Evolutionary conservation across 1,140 invertebrate species (phyloP), one percentile per base, ranked within the genome.

Genomic region (Phenacoccus solenopsis): DNA sequence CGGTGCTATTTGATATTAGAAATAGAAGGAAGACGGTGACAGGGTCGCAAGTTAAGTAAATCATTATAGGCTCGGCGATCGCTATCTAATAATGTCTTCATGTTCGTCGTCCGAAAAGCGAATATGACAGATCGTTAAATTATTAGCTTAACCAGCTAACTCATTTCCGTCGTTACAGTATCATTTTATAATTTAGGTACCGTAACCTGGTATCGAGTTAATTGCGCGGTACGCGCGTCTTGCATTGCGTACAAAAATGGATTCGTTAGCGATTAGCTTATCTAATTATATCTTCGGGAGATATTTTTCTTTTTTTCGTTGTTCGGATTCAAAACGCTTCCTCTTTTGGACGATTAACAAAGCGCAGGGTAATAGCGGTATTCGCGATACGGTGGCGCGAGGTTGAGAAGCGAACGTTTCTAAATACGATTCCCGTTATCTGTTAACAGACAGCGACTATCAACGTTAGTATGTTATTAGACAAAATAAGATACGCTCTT

Each of bases 81-180:
- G 38, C n/a, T n/a, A n/a, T 49, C 38, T 10, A 49, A 49, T 49
- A 32, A 32, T 32, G 30, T 32, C 30, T 32, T 49, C 20, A 16
- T 49, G 13, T 49, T n/a, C 38, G 5, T 5, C 30, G 30, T 32
- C 13, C 38, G 20, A 49, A 49, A 4, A 5, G 38, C 5, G 38
- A 49, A 49, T 49, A 64, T 64, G 59, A 64, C 59, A 64, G 59
- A 64, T 64, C 21, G 59, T 27, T 64, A 64, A 64, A 64, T 64
- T 64, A 64, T 64, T 64, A 64, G 25, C 59, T 64, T 64, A 64
- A 24, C 59, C 13, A 64, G 59, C 59, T 64, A 24, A 64, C 59
- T 64, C 59, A 64, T 64, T 64, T 64, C 59, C 59, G 2, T 10
- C n/a, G n/a, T 64, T 3, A 24, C 12, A 5, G 59, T 64, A 64